phyloP scores from a whole-genome alignment of 2,797 vertebrate species.

The Hydrophis major region DNA sequence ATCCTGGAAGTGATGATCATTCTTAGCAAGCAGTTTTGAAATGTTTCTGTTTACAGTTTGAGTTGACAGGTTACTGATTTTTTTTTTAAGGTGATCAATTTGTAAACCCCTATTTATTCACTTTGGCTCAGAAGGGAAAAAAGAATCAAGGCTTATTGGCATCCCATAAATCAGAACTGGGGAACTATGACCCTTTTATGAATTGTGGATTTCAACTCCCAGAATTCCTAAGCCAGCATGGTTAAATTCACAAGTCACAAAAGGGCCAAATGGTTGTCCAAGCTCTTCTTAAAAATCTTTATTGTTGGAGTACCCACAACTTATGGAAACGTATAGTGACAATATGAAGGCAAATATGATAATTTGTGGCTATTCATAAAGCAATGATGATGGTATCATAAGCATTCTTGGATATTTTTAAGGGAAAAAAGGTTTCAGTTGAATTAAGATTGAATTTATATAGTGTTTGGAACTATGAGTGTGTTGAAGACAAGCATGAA shows the following conservation, averaged over 20 bases:
- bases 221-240: not conserved
- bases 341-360: not conserved
- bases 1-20: slow-evolving; percentile 9
- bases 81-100: not conserved
- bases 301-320: not conserved
- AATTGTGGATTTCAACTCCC: not conserved
- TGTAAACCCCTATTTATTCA: not conserved
- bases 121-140: slow-evolving; percentile 1
- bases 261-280: not conserved
- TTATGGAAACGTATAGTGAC: not conserved
- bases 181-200: not conserved
- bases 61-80: not conserved
- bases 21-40: slow-evolving; percentile 23
- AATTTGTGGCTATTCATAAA: not conserved
- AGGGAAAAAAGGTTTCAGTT: not conserved
- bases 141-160: not conserved
- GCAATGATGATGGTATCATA: not conserved
- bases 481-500: not conserved
- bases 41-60: slow-evolving; percentile 9
- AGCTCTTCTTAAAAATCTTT: not conserved
- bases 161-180: not conserved
- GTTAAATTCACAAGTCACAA: too few relatives aligned
- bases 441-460: not conserved
- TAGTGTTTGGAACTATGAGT: not conserved
- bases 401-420: not conserved